A percentile compares a stretch with the other conserved stretches of the same genome.
These are phyloP conservation scores for Drosophila ohnishii DNA, from an alignment of 1,140 invertebrate genomes.

Conservation along the genomic window DNA sequence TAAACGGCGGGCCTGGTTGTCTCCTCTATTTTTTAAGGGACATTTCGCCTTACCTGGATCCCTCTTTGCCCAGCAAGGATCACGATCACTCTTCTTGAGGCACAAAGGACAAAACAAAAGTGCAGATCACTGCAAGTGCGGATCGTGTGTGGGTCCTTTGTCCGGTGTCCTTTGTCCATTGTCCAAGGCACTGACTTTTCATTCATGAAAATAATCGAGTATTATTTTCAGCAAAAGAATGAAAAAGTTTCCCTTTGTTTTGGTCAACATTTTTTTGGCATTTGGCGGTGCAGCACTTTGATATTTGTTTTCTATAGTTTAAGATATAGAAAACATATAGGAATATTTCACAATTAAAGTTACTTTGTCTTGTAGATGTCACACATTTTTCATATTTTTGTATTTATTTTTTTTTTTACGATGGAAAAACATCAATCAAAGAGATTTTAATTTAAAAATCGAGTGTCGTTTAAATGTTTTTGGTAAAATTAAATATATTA, in stretches of 20 bases:
- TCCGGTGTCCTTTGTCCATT: constrained; percentile 51
- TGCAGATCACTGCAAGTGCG: constrained; percentile 78
- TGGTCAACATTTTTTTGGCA: constrained; percentile 28
- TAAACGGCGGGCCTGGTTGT: constrained; percentile 23
- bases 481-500: neutral
- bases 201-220: constrained; percentile 60
- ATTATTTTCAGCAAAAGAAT: constrained; percentile 23
- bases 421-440: neutral
- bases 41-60: constrained; percentile 28
- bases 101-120: constrained; percentile 52
- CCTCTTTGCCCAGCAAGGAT: constrained; percentile 5
- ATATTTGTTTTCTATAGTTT: constrained; percentile 54
- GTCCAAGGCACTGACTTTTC: constrained; percentile 64
- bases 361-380: neutral
- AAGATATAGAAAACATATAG: neutral
- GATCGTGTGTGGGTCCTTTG: constrained; percentile 49
- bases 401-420: neutral
- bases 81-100: constrained; percentile 2
- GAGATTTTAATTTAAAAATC: neutral
- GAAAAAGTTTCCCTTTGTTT: constrained; percentile 53
- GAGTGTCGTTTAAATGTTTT: neutral
- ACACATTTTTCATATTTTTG: neutral
- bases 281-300: constrained; percentile 62
- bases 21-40: constrained; percentile 5
- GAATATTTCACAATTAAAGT: constrained; percentile 3